Conservation (phyloP, 2,888 invertebrate genomes). For the Epistrophe eligans region DNA sequence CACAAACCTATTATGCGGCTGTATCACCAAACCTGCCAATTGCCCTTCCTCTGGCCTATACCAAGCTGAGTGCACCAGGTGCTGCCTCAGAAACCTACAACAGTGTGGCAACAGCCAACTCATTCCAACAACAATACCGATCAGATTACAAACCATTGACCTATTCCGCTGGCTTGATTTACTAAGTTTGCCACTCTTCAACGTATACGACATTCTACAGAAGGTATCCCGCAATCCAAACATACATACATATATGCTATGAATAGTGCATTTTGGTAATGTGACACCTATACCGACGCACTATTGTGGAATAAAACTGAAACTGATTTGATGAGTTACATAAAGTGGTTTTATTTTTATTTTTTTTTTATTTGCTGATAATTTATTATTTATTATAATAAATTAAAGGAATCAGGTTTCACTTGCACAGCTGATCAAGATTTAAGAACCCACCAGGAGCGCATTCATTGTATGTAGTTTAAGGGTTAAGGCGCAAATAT, state of each 20-base stretch:
- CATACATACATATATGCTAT: slow-evolving; percentile 6
- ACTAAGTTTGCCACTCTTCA: slow-evolving; percentile 61
- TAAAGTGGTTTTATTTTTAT: slow-evolving; percentile 47
- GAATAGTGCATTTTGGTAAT: no score
- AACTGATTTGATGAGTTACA: slow-evolving; percentile 63
- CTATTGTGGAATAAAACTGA: slow-evolving; percentile 60
- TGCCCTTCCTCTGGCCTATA: slow-evolving; percentile 77
- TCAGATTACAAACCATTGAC: slow-evolving; percentile 80
- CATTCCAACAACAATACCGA: slow-evolving; percentile 81
- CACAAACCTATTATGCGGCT: slow-evolving; percentile 78
- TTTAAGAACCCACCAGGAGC: neutral
- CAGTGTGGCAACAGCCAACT: slow-evolving; percentile 80
- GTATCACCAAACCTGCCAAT: slow-evolving; percentile 48
- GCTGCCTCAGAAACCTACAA: slow-evolving; percentile 80
- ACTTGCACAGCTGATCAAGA: slow-evolving; percentile 5
- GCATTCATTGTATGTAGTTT: neutral
- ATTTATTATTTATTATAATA: slow-evolving; percentile 19
- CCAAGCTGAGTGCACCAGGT: slow-evolving; percentile 76
- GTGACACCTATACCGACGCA: slow-evolving; percentile 12
- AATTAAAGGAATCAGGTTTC: slow-evolving; percentile 44
- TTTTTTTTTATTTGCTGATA: neutral
- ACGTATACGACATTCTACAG: neutral
- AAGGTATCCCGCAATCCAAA: slow-evolving; percentile 1
- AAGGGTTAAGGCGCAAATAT: no score
- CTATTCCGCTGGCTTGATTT: slow-evolving; percentile 78